Conservation (phyloP, 2,888 invertebrate species). For the Diarsia dahlii region DNA sequence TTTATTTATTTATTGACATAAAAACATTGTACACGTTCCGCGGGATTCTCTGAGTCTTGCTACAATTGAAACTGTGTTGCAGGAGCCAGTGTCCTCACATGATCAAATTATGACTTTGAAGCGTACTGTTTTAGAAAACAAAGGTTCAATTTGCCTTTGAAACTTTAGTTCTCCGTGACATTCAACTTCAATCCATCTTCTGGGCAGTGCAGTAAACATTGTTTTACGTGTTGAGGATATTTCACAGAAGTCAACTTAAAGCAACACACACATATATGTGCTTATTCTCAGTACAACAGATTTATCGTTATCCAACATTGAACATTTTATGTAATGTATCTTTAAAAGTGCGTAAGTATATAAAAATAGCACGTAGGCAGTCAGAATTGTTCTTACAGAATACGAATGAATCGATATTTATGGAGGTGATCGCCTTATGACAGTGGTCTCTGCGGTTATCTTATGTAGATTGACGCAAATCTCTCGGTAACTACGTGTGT, state of each 20-base stretch:
- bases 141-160: background rate
- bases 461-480: conserved; percentile 71
- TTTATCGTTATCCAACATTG: conserved; percentile 16
- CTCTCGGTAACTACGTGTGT: conserved; percentile 66
- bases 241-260: conserved; percentile 7
- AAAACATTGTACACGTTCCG: no score
- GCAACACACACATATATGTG: background rate
- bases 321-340: conserved; percentile 40
- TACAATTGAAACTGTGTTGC: no score
- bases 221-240: conserved; percentile 19
- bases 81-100: no score
- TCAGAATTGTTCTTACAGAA: conserved; percentile 57
- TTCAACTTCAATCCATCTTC: conserved; percentile 31
- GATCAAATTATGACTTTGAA: background rate
- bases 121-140: background rate
- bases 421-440: conserved; percentile 68
- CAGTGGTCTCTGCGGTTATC: conserved; percentile 64
- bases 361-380: conserved; percentile 45
- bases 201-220: conserved; percentile 5
- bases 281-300: conserved; percentile 1
- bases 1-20: no score
- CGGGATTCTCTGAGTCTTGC: no score
- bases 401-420: conserved; percentile 71
- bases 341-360: conserved; percentile 42
- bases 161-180: conserved; percentile 21